Conservation (phyloP, 2,113 vertebrate genomes). For the Benitochromis conjunctus region DNA sequence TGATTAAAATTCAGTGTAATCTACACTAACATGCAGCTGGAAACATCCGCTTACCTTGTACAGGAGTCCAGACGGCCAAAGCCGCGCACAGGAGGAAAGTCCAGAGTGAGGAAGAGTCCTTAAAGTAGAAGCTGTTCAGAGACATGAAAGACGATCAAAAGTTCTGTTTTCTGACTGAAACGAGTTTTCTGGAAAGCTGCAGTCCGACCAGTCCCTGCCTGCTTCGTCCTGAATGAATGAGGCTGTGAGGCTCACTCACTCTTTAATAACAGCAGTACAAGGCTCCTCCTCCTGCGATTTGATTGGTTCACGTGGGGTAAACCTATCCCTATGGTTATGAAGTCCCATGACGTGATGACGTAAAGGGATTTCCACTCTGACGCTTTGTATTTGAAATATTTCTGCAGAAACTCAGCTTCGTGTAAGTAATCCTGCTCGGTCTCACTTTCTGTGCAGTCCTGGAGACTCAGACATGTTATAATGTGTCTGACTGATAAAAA, state of each 20-base stretch:
- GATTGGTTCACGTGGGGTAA: too few species aligned
- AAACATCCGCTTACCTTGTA: fast-evolving
- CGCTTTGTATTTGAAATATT: fast-evolving
- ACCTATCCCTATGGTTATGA: fast-evolving
- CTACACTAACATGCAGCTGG: fast-evolving
- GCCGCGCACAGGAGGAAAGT: neutral
- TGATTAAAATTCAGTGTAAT: fast-evolving
- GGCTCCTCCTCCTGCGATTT: too few species aligned
- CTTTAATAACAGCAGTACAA: too few species aligned
- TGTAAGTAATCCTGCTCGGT: too few species aligned
- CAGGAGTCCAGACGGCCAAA: neutral
- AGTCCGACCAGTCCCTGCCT: fast-evolving
- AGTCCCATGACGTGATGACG: too few species aligned
- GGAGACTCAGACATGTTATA: too few species aligned
- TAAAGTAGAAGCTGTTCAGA: neutral
- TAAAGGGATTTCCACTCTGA: fast-evolving
- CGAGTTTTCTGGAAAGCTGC: fast-evolving
- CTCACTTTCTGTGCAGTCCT: too few species aligned
- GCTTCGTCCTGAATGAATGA: too few species aligned
- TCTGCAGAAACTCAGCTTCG: neutral
- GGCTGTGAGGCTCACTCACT: too few species aligned
- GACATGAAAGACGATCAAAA: neutral
- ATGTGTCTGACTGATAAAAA: too few species aligned
- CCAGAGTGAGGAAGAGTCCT: fast-evolving
- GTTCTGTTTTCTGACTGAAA: fast-evolving